Base-by-base conservation (phyloP, 2,797 vertebrate genomes). In the Gymnothorax javanicus region DNA sequence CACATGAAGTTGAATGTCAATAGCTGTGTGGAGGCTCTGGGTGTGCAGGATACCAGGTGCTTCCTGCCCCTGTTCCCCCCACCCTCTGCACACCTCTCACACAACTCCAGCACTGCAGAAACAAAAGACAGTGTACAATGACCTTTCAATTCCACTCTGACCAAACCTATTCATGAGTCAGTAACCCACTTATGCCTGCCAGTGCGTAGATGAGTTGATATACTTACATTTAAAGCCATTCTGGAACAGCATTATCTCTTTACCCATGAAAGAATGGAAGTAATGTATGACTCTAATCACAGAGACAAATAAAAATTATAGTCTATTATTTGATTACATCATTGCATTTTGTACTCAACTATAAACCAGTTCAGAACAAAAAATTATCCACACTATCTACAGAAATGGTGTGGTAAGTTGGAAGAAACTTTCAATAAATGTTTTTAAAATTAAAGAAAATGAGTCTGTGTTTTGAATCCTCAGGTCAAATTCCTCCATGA, bases 21-120 rank as follows among this genome's bases (percentile, higher is more conserved):
- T 81, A 6, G 20, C 77, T 81, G 50, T 81, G 20, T 56, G 77
- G 52, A 2, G 50, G 50, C 20, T 12, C 52, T 23, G 50, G 52
- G 52, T 23, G 23, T 7, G n/a, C 77, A 81, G 77, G 77, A 81
- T 81, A 81, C 77, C 77, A 81, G 77, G 77, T 81, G 77, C 11
- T 81, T 81, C 77, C 77, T 81, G 77, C 54, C 77, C 77, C 77
- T 7, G 77, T 81, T 81, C 23, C 50, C 23, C 50, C 77, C 77
- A 81, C 77, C 77, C 77, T 52, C 52, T 20, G 7, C 77, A 81
- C 50, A n/a, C 77, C 77, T 52, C 52, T 54, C 33, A n/a, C 77
- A 2, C 50, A 50, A 81, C 50, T 81, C 77, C 77, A 81, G 20
- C 15, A 4, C 52, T 50, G 50, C 52, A 81, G 20, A 17, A 81